Conservation (phyloP, 2,113 vertebrate genomes). For the Xerus inauris region DNA sequence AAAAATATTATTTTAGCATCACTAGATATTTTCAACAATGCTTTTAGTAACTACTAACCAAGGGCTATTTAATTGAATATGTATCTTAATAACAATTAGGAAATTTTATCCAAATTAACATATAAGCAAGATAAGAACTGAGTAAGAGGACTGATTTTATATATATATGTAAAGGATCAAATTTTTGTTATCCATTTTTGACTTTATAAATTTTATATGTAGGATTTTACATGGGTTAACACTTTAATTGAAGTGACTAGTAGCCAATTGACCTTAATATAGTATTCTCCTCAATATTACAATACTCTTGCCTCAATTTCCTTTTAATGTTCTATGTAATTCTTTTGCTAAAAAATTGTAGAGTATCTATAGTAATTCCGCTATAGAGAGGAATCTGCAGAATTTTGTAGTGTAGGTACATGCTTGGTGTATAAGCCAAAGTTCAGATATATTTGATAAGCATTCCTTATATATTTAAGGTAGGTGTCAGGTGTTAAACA, state of each 20-base stretch:
- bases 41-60: neutral
- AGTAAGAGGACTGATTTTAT: neutral
- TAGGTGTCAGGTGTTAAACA: neutral
- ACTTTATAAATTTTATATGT: slow-evolving; percentile 23
- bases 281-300: neutral
- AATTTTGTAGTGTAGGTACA: neutral
- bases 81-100: neutral
- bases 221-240: neutral
- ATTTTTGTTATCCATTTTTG: neutral
- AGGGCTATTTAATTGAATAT: neutral
- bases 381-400: neutral
- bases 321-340: neutral
- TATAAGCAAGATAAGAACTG: neutral
- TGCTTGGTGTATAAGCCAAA: neutral
- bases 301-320: neutral
- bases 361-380: neutral
- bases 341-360: slow-evolving; percentile 40
- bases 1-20: slow-evolving; percentile 26
- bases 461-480: neutral
- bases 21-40: neutral
- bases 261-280: neutral
- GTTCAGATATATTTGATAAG: neutral
- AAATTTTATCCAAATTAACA: slow-evolving; percentile 10
- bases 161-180: neutral
- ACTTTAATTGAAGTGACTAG: slow-evolving; percentile 25